phyloP scores from a whole-genome alignment of 2,888 invertebrate species.

The Chloroclysta siterata region DNA sequence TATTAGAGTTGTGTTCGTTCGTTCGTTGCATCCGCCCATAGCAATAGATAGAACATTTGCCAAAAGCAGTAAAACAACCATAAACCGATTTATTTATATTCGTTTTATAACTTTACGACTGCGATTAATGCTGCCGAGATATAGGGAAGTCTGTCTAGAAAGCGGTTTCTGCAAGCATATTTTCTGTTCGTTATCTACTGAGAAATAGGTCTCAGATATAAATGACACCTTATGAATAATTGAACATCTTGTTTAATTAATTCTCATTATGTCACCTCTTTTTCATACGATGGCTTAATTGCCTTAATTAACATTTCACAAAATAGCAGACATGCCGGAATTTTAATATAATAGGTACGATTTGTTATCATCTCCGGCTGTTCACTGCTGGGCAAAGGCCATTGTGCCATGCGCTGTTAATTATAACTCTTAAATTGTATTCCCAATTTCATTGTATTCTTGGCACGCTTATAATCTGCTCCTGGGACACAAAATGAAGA shows the following conservation, averaged over 20 bases:
- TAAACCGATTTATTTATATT: conserved; percentile 75
- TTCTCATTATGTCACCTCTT: conserved; percentile 6
- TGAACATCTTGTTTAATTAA: conserved; percentile 14
- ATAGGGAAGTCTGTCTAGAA: conserved; percentile 47
- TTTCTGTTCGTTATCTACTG: conserved; percentile 13
- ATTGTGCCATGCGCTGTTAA: not conserved
- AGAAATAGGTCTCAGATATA: conserved; percentile 7
- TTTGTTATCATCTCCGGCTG: not conserved
- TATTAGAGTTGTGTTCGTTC: conserved; percentile 38
- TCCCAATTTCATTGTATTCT: not conserved
- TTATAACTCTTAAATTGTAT: conserved; percentile 2
- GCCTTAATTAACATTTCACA: conserved; percentile 5
- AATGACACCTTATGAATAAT: conserved; percentile 20
- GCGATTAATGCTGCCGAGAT: conserved; percentile 62
- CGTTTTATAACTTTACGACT: conserved; percentile 73
- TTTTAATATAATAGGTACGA: not conserved
- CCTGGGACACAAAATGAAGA: conserved; percentile 38
- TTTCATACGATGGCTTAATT: not conserved
- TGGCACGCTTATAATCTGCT: conserved; percentile 14
- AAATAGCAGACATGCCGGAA: not conserved
- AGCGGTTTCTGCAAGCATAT: conserved; percentile 15
- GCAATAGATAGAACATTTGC: conserved; percentile 64
- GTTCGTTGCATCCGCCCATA: conserved; percentile 55
- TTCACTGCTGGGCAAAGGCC: not conserved
- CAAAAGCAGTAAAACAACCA: conserved; percentile 68